Evolutionary conservation across 1,140 invertebrate genomes (phyloP).

Genomic region (Cydia splendana): DNA sequence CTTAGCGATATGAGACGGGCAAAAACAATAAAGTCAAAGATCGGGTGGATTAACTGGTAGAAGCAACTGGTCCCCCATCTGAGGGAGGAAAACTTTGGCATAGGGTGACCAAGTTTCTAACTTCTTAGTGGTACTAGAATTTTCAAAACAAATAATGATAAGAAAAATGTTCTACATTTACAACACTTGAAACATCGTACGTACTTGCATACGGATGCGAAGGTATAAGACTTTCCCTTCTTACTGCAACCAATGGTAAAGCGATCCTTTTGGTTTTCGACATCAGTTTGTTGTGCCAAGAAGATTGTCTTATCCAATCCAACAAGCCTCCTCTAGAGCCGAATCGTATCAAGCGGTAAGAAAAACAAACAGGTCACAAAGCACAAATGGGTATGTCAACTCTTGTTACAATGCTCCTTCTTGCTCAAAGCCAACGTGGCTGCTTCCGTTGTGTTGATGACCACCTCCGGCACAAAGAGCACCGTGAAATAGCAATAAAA

Average conservation of each 20-base stretch:
- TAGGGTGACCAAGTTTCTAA: conserved; percentile 12
- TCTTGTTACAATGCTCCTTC: neutral
- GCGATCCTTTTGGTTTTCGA: no score
- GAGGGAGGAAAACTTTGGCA: conserved; percentile 8
- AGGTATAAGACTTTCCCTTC: neutral
- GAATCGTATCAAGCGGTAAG: no score
- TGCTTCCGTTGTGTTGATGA: neutral
- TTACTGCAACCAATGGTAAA: no score
- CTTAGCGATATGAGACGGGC: neutral
- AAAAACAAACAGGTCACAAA: no score
- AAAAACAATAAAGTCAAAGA: neutral
- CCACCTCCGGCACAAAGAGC: neutral
- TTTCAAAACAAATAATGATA: neutral
- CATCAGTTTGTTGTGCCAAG: no score
- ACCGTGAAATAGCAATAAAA: neutral
- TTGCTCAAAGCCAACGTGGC: neutral
- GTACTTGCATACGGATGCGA: neutral
- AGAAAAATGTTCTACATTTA: neutral
- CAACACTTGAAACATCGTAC: neutral
- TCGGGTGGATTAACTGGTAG: neutral
- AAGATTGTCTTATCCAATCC: no score
- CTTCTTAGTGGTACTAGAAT: conserved; percentile 1
- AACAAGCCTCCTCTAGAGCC: no score
- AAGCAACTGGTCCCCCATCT: conserved; percentile 2
- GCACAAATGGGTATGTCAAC: no score